phyloP scores from a whole-genome alignment of 2,797 vertebrate species.

The Malurus splendens region DNA sequence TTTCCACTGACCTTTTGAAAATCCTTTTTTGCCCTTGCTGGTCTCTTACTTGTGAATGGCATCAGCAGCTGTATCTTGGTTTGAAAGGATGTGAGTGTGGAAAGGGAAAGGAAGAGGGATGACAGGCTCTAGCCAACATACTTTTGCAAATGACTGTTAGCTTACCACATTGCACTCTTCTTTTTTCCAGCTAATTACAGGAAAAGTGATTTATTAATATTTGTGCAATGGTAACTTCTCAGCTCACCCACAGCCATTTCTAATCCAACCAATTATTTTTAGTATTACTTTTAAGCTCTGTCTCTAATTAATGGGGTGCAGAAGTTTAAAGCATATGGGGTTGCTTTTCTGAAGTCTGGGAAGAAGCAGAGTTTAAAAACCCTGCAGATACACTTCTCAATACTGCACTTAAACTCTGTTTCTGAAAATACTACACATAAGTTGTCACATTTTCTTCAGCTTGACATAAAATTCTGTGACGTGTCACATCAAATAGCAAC shows the following conservation, averaged over 20 bases:
- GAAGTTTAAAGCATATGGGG: neutral
- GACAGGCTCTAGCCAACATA: neutral
- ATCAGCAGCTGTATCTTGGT: conserved; percentile 12
- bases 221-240: conserved; percentile 45
- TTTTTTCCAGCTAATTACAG: neutral
- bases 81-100: neutral
- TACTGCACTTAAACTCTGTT: neutral
- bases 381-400: neutral
- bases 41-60: neutral
- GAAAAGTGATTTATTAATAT: conserved; percentile 17
- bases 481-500: conserved; percentile 30
- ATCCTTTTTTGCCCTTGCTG: neutral
- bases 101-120: neutral
- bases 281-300: neutral
- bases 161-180: neutral
- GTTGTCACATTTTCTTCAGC: conserved; percentile 17
- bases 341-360: conserved; percentile 5
- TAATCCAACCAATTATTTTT: conserved; percentile 41
- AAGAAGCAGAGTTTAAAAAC: neutral
- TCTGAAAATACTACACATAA: neutral
- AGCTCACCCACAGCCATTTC: conserved; percentile 46
- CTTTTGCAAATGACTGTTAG: neutral
- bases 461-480: conserved; percentile 19
- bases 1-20: neutral
- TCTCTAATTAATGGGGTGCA: conserved; percentile 36